Conservation (phyloP, 2,888 invertebrate species). For the Lampropteryx suffumata region DNA sequence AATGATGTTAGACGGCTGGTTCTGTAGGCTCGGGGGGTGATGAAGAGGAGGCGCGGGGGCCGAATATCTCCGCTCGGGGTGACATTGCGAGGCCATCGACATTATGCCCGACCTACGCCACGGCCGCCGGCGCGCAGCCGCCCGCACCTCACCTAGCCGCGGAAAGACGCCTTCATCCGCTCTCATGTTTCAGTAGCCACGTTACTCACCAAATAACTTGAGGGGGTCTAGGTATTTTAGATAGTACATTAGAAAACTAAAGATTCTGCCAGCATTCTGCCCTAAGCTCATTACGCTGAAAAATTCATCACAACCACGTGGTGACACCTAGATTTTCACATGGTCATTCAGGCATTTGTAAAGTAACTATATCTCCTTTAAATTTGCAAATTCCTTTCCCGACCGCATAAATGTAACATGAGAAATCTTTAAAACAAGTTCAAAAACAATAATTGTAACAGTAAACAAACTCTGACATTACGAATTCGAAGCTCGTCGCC, state of each 20-base stretch:
- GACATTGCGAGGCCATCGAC: constrained; percentile 79
- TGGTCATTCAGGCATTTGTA: too few relatives aligned
- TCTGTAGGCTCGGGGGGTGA: constrained; percentile 32
- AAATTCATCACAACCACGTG: too few relatives aligned
- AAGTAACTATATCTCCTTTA: too few relatives aligned
- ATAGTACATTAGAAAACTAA: neutral
- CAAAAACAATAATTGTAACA: constrained; percentile 11
- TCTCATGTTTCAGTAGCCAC: constrained; percentile 29
- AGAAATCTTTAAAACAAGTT: neutral
- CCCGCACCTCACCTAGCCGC: constrained; percentile 48
- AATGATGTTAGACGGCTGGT: constrained; percentile 56
- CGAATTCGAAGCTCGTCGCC: constrained; percentile 45
- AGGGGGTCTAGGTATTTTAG: too few relatives aligned
- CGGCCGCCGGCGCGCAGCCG: constrained; percentile 48
- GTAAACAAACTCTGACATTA: constrained; percentile 29
- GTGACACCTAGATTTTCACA: too few relatives aligned
- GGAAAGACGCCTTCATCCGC: constrained; percentile 59
- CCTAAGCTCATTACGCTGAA: too few relatives aligned
- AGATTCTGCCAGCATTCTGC: too few relatives aligned
- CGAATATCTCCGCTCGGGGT: constrained; percentile 70
- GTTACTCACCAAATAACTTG: neutral
- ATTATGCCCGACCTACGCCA: constrained; percentile 76
- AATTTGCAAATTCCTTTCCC: too few relatives aligned
- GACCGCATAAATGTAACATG: too few relatives aligned
- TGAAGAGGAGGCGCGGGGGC: constrained; percentile 44